Base-by-base conservation (phyloP, 2,113 vertebrate species). In the Romanogobio albipinnatus region DNA sequence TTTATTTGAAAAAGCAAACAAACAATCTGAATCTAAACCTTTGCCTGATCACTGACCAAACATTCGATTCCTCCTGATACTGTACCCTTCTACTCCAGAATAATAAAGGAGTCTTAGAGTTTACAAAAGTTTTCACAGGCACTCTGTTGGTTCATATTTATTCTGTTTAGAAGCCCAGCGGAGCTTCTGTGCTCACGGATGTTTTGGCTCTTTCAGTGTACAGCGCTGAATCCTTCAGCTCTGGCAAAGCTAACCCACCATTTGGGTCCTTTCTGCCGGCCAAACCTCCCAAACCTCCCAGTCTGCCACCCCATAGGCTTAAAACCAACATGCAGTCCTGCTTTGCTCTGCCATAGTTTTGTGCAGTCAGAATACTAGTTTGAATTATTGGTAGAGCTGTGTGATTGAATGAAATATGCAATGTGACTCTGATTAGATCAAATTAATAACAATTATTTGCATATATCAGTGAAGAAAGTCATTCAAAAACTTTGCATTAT, bases 81-180 rank as follows among this genome's bases (percentile, higher is more conserved):
- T 24, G 14, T 36, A 36, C 45, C 24, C 9, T 64, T 47, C n/a
- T 36, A 68, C 79, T 66, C 26, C 15, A 51, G 43, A 68, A 68
- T 81, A 81, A 70, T 81, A 80, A 64, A 80, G 24, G 9, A 79
- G 36, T 68, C 13, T 26, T 11, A 3, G 9, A 51, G 61, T 81
- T 66, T 24, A 17, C 29, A 61, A 64, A 77, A 71, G 75, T 84
- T 87, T 51, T 70, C 83, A 39, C 64, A 77, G 66, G 66, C 79
- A 24, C 24, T 87, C 19, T 17, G 77, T 22, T 24, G 43, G 90
- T 89, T 79, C 90, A 89, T 92, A 90, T 90, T 87, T 85, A 84
- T 89, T 92, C 88, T 91, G 90, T 93, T 93, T 90, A 90, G 29
- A 66, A 85, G 86, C 86, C 90, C 90, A 93, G 73, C 10, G 26